A percentile compares a stretch with the other conserved stretches of the same genome.
Evolutionary conservation across 1,140 invertebrate genomes (phyloP).

Genomic region (Melitaea cinxia): DNA sequence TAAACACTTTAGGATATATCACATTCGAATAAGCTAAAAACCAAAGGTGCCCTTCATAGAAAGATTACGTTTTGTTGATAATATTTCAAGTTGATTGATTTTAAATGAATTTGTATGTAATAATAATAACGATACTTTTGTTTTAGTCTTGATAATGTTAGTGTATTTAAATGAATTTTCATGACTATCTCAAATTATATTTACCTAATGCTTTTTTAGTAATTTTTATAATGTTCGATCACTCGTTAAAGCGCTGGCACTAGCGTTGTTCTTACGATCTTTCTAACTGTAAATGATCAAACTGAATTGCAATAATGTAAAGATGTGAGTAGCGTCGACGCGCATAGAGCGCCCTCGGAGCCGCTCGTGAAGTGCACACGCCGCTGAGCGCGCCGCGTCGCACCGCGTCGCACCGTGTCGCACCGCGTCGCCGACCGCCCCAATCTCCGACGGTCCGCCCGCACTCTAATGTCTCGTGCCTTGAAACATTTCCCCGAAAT

Average conservation of each 20-base stretch:
- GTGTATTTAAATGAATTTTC: conserved; percentile 78
- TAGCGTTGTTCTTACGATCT: conserved; percentile 76
- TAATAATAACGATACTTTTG: conserved; percentile 78
- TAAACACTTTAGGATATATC: conserved; percentile 79
- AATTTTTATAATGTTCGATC: conserved; percentile 78
- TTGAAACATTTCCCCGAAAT: conserved; percentile 59
- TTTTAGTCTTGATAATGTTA: conserved; percentile 80
- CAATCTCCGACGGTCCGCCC: conserved; percentile 21
- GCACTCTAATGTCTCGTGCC: conserved; percentile 70
- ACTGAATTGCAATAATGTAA: conserved; percentile 64
- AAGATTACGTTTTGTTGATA: conserved; percentile 81
- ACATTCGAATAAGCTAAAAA: conserved; percentile 83
- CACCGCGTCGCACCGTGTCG: conserved; percentile 45
- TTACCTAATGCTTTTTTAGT: conserved; percentile 80
- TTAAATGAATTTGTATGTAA: conserved; percentile 79
- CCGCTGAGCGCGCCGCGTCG: conserved; percentile 46
- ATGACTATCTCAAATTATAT: conserved; percentile 81
- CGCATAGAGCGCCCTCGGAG: conserved; percentile 54
- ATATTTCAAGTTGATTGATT: conserved; percentile 81
- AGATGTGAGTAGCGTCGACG: conserved; percentile 43
- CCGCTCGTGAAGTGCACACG: conserved; percentile 54
- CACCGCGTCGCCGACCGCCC: conserved; percentile 14
- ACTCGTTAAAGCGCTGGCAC: conserved; percentile 80
- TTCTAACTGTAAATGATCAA: conserved; percentile 69
- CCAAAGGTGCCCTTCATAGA: conserved; percentile 83